These are phyloP conservation scores for Heliconius hewitsoni DNA, from an alignment of 1,140 invertebrate species.

Conservation along the genomic window DNA sequence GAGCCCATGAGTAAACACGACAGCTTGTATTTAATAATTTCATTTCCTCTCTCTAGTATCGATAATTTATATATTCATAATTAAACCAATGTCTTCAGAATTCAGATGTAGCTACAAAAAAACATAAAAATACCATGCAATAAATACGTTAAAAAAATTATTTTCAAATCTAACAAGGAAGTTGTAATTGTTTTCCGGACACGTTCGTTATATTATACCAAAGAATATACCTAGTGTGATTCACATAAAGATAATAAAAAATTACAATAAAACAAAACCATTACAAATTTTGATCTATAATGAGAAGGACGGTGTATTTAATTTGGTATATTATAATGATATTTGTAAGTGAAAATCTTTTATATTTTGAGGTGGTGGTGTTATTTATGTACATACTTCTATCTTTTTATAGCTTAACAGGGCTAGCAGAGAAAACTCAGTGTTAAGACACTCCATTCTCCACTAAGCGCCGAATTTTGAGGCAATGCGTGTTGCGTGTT, in stretches of 20 bases:
- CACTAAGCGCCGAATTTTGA: too few relatives aligned
- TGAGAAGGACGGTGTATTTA: not conserved
- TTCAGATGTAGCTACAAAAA: not conserved
- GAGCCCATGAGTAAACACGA: not conserved
- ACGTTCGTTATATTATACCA: conserved; percentile 1
- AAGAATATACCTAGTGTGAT: conserved; percentile 1
- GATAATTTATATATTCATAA: too few relatives aligned
- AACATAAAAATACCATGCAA: not conserved
- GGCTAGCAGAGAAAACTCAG: too few relatives aligned
- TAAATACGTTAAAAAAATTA: not conserved
- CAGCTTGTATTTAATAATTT: not conserved
- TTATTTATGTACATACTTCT: too few relatives aligned
- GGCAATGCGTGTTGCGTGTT: too few relatives aligned
- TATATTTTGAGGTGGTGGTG: not conserved
- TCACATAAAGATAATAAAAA: not conserved
- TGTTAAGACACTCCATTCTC: too few relatives aligned
- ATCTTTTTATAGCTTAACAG: too few relatives aligned
- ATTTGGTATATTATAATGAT: not conserved
- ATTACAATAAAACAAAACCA: not conserved
- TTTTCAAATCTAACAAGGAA: conserved; percentile 6
- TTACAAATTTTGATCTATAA: not conserved
- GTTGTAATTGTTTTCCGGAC: not conserved
- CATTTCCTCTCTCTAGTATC: not conserved
- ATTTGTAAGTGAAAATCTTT: not conserved
- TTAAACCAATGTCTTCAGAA: not conserved